Conservation (phyloP, 1,140 invertebrate genomes). For the Rhyzopertha dominica region DNA sequence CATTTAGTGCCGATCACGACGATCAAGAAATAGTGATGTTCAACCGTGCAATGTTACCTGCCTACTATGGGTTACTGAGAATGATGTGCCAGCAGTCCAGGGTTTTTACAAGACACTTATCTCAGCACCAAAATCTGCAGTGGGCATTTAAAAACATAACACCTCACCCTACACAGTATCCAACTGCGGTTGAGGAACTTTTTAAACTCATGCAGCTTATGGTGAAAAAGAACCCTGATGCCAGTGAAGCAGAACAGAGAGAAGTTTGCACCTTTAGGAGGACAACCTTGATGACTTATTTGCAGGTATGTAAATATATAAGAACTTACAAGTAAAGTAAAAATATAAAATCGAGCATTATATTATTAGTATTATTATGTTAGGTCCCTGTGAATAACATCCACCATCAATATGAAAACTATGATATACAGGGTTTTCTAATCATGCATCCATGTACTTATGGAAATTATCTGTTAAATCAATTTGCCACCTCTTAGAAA, state of each 20-base stretch:
- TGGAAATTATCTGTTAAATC: too few relatives aligned
- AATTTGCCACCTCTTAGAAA: too few relatives aligned
- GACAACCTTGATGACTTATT: conserved; percentile 77
- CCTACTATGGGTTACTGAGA: conserved; percentile 87
- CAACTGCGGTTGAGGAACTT: conserved; percentile 84
- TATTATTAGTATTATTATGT: too few relatives aligned
- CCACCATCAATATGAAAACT: too few relatives aligned
- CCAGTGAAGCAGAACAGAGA: conserved; percentile 69
- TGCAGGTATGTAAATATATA: conserved; percentile 54
- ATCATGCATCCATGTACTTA: too few relatives aligned
- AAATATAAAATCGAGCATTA: background rate
- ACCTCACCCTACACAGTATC: conserved; percentile 88
- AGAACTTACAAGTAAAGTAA: background rate
- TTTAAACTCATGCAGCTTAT: conserved; percentile 85
- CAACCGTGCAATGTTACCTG: conserved; percentile 88
- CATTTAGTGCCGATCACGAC: conserved; percentile 81
- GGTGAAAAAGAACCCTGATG: conserved; percentile 68
- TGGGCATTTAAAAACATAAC: conserved; percentile 97
- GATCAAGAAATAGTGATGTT: conserved; percentile 92
- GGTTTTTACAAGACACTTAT: conserved; percentile 76
- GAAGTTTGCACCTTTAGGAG: conserved; percentile 79
- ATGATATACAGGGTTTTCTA: too few relatives aligned
- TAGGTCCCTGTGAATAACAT: too few relatives aligned
- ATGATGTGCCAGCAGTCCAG: conserved; percentile 85
- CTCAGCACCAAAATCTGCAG: conserved; percentile 89